Evolutionary conservation across 1,140 invertebrate genomes (phyloP), one percentile per base, ranked within the genome.

Genomic region (Drosophila watanabei): DNA sequence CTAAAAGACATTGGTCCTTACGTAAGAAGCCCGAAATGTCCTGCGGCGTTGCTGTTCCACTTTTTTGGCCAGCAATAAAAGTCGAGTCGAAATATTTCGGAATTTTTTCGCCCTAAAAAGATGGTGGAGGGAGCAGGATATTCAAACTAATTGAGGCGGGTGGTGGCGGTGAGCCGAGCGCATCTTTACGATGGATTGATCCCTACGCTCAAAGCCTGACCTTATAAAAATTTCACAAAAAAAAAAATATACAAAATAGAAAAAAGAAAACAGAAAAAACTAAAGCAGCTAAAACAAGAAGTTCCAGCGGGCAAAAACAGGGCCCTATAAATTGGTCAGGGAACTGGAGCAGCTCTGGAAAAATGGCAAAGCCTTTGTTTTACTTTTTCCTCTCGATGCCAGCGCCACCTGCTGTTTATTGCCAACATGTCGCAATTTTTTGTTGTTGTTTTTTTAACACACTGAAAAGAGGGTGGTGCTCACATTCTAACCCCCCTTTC

Each of bases 321-420:
- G 41, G 52, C 76, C 71, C 69, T 86, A 91, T 80, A 90, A 90
- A 77, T 51, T 90, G 86, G 86, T 90, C 75, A 85, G 62, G 7
- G 75, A 92, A 92, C 79, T 91, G 59, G 87, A 91, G 85, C 91
- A 79, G 33, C 28, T 5, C 30, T 48, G 16, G 32, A 33, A 64
- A 51, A 46, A 46, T 33, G 32, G n/a, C 35, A 32, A 39, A 52
- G n/a, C 35, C 32, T 60, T 41, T 39, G 39, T 69, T 39, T 45
- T 75, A 39, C 56, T 64, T 30, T 68, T 57, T 45, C 28, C 30
- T 37, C 43, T 32, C 57, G 58, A 69, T 72, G 79, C 70, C 79
- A 75, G 66, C 51, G 73, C 81, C 86, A 90, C 86, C 86, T 90
- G 85, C 86, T 85, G 86, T 89, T 89, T 89, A 89, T 89, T 90